phyloP scores from a whole-genome alignment of 2,888 invertebrate species.

The Eustalomyia histrio region DNA sequence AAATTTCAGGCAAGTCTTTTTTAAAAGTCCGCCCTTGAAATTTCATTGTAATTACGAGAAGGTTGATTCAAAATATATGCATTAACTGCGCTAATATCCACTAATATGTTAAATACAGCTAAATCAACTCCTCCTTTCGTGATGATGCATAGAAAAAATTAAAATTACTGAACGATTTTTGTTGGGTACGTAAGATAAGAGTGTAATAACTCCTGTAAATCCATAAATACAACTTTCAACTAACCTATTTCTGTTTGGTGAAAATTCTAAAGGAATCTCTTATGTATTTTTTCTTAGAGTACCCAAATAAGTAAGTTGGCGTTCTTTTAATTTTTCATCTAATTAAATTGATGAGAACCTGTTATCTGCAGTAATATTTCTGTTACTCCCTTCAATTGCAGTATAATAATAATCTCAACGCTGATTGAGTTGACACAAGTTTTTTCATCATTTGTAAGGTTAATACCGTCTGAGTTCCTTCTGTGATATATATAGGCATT shows the following conservation, averaged over 20 bases:
- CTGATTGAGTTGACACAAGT: slow-evolving; percentile 59
- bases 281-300: no score
- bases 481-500: slow-evolving; percentile 55
- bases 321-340: slow-evolving; percentile 19
- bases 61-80: slow-evolving; percentile 42
- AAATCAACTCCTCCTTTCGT: slow-evolving; percentile 39
- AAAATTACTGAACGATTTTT: slow-evolving; percentile 42
- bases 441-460: slow-evolving; percentile 47
- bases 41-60: slow-evolving; percentile 34
- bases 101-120: slow-evolving; percentile 53
- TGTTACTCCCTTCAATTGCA: slow-evolving; percentile 45
- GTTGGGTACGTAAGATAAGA: slow-evolving; percentile 37
- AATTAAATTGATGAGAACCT: slow-evolving; percentile 41
- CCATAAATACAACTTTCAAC: slow-evolving; percentile 41
- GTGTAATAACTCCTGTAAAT: slow-evolving; percentile 44
- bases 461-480: slow-evolving; percentile 44
- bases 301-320: slow-evolving; percentile 46
- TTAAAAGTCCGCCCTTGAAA: slow-evolving; percentile 47
- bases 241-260: slow-evolving; percentile 32
- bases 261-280: slow-evolving; percentile 47
- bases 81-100: slow-evolving; percentile 41
- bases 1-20: slow-evolving; percentile 52
- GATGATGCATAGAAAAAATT: slow-evolving; percentile 56
- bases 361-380: slow-evolving; percentile 45
- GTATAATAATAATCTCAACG: slow-evolving; percentile 46